Evolutionary conservation across 2,113 vertebrate species (phyloP).

Genomic region (Muntiacus muntjak): DNA sequence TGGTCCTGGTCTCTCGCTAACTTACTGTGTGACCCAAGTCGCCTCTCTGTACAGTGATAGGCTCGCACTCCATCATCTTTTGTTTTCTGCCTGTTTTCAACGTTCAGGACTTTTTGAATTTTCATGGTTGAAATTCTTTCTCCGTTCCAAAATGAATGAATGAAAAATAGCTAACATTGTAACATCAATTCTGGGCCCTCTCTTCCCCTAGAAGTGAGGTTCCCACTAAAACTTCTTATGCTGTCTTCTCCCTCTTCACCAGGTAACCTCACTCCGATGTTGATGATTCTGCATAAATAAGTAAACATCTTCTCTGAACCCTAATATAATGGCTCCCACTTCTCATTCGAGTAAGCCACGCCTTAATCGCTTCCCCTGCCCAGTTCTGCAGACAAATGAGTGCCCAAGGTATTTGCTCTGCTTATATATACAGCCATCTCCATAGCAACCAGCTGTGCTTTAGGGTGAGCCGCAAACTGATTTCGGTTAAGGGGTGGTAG

Average conservation of each 20-base stretch:
- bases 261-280: background rate
- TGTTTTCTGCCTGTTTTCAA: background rate
- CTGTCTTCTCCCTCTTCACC: background rate
- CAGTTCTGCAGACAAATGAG: constrained; percentile 24
- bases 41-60: background rate
- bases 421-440: constrained; percentile 30
- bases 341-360: background rate
- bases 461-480: background rate
- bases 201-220: background rate
- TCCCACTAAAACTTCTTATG: background rate
- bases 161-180: background rate
- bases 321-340: background rate
- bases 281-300: background rate
- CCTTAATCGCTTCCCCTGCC: background rate
- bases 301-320: background rate
- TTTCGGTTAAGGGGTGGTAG: background rate
- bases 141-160: background rate
- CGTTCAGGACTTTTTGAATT: background rate
- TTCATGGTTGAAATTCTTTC: constrained; percentile 7
- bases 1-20: background rate
- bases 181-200: background rate
- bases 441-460: constrained; percentile 59
- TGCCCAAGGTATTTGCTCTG: constrained; percentile 12
- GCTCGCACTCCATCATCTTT: background rate
- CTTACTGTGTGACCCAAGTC: background rate